phyloP scores from a whole-genome alignment of 1,140 invertebrate species.

The Paramacrobiotus metropolitanus region DNA sequence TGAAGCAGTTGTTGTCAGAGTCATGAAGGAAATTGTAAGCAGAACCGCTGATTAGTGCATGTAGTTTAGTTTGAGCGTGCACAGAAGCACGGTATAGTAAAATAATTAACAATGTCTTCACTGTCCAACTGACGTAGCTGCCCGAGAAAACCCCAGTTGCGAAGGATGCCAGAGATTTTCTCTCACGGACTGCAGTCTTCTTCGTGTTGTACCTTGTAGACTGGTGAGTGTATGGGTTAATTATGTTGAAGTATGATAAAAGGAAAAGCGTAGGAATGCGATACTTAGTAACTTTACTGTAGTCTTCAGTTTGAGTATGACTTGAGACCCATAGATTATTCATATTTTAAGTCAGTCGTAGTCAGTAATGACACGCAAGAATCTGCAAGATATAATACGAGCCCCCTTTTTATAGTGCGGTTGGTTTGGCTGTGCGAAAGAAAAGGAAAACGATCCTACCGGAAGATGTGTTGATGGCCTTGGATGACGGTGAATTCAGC shows the following conservation, averaged over 20 bases:
- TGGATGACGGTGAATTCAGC: background rate
- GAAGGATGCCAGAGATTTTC: background rate
- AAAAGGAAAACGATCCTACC: background rate
- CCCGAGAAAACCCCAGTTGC: background rate
- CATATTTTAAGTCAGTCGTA: too few species aligned
- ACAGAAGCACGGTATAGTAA: too few species aligned
- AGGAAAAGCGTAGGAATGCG: too few species aligned
- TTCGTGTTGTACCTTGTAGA: background rate
- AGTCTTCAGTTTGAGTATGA: too few species aligned
- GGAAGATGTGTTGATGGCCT: background rate
- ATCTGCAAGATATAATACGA: too few species aligned
- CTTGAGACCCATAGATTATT: too few species aligned
- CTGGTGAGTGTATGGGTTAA: too few species aligned
- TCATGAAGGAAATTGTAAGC: background rate
- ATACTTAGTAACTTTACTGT: too few species aligned
- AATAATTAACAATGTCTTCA: too few species aligned
- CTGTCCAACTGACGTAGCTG: background rate
- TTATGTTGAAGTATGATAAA: too few species aligned
- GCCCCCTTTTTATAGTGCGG: background rate
- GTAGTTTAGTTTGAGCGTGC: background rate
- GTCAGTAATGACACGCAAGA: too few species aligned
- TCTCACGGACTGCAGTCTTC: background rate
- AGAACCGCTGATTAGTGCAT: background rate
- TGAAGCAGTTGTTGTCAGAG: background rate
- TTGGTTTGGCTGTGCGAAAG: background rate